Conservation (phyloP, 2,888 invertebrate genomes). For the Tetragnatha montana region DNA sequence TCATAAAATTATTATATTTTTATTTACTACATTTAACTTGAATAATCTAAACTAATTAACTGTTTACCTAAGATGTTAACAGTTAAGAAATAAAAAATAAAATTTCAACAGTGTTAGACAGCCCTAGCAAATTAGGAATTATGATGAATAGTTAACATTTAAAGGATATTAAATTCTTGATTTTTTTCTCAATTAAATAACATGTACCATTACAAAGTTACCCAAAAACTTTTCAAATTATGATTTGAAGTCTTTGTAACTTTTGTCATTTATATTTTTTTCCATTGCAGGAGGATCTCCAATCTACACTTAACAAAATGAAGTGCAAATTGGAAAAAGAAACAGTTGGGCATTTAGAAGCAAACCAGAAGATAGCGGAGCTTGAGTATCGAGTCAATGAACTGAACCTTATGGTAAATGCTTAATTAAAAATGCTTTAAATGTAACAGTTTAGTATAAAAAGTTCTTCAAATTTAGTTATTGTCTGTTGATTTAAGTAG, state of each 20-base stretch:
- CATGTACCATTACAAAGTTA: too few relatives aligned
- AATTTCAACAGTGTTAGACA: too few relatives aligned
- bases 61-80: too few relatives aligned
- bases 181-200: too few relatives aligned
- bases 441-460: neutral
- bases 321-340: slow-evolving; percentile 93
- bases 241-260: too few relatives aligned
- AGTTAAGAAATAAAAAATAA: too few relatives aligned
- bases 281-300: slow-evolving; percentile 84
- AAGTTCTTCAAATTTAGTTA: neutral
- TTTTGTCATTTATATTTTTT: slow-evolving; percentile 3
- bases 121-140: too few relatives aligned
- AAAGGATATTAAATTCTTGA: neutral
- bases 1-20: neutral
- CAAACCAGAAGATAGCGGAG: slow-evolving; percentile 84
- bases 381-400: slow-evolving; percentile 81
- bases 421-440: too few relatives aligned
- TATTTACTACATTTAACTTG: neutral
- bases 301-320: slow-evolving; percentile 86
- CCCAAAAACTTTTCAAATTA: too few relatives aligned
- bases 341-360: slow-evolving; percentile 89
- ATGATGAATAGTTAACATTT: neutral
- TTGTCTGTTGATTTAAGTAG: too few relatives aligned
- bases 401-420: slow-evolving; percentile 81
- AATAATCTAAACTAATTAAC: neutral